Base-by-base conservation (phyloP, 2,113 vertebrate species). In the Morone chrysops region DNA sequence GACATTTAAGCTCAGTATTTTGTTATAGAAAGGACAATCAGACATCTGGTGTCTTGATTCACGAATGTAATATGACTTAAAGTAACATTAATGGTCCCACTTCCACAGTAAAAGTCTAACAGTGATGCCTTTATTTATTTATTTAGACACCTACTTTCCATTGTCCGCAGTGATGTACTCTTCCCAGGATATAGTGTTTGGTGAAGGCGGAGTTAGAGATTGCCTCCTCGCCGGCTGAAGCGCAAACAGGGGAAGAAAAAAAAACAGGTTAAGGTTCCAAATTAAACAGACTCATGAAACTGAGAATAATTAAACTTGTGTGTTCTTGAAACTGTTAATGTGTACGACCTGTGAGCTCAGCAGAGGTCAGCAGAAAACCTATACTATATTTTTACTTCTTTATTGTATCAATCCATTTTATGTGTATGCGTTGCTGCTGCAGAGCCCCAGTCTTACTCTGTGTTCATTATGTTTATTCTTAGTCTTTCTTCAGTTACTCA, bases 121-220 rank as follows among this genome's bases (percentile, higher is more conserved):
- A 48, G 22, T 22, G n/a, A 43, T 11, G 36, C 45, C 13, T 51
- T 47, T 43, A 10, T n/a, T 9, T 43, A 10, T n/a, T 9, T 48
- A 47, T 56, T 12, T 6, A n/a, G 38, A 73, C 53, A 92, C 87
- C 76, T 92, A 99, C 98, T 97, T 99, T 87, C 97, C 98, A n/a
- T 96, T 97, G 90, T 99, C 98, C 17, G 98, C 96, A 73, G 95
- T 96, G 88, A 99, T 98, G 94, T 99, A 99, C 75, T 99, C 98
- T 71, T 99, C 98, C 98, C 98, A 99, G 0, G 97, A 97, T 80
- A 99, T 97, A 40, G 97, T 99, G 93, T 97, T 99, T 61, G 97
- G 96, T 1, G 96, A 96, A 0, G 98, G 98, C 0, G 97, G 94
- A 0, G 97, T 97, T 36, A 99, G 95, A 1, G 98, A 99, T 90